Evolutionary conservation across 1,140 invertebrate species (phyloP).

Genomic region (Drosophila lowei): DNA sequence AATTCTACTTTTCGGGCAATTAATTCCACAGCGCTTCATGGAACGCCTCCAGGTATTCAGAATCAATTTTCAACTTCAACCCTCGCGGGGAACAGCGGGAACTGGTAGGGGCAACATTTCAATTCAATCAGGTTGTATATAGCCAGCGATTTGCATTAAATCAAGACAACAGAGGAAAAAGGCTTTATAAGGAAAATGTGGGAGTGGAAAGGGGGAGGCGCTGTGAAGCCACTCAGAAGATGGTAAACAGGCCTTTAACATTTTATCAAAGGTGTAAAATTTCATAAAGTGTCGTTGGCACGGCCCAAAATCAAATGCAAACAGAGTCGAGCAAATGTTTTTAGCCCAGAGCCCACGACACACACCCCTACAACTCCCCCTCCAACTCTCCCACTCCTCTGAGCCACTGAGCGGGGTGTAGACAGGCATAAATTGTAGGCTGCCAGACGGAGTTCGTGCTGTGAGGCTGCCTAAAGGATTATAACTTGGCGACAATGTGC

Average conservation of each 20-base stretch:
- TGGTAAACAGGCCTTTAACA: constrained; percentile 72
- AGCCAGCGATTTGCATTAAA: constrained; percentile 44
- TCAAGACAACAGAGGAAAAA: constrained; percentile 20
- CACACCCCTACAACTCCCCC: too few species aligned
- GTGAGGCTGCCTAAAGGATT: constrained; percentile 67
- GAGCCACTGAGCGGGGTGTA: constrained; percentile 15
- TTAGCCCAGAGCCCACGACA: constrained; percentile 16
- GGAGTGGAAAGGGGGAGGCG: not conserved
- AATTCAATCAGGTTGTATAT: constrained; percentile 58
- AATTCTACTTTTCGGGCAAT: constrained; percentile 66
- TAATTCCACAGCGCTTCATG: constrained; percentile 52
- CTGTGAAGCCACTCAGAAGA: constrained; percentile 44
- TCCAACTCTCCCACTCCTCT: too few species aligned
- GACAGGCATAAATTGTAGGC: constrained; percentile 64
- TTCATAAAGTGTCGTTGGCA: constrained; percentile 69
- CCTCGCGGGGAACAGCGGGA: not conserved
- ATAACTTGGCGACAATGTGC: constrained; percentile 43
- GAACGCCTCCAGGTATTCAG: constrained; percentile 39
- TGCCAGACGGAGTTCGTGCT: constrained; percentile 58
- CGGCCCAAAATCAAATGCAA: constrained; percentile 71
- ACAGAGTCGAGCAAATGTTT: constrained; percentile 49
- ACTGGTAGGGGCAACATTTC: constrained; percentile 21
- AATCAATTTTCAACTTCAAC: constrained; percentile 58
- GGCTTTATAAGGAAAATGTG: not conserved
- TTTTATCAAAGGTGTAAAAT: constrained; percentile 79